Percentiles rank a stretch among this genome's conserved stretches.
These are phyloP conservation scores for Xiphias gladius DNA, from an alignment of 2,113 vertebrate species.

Conservation along the genomic window DNA sequence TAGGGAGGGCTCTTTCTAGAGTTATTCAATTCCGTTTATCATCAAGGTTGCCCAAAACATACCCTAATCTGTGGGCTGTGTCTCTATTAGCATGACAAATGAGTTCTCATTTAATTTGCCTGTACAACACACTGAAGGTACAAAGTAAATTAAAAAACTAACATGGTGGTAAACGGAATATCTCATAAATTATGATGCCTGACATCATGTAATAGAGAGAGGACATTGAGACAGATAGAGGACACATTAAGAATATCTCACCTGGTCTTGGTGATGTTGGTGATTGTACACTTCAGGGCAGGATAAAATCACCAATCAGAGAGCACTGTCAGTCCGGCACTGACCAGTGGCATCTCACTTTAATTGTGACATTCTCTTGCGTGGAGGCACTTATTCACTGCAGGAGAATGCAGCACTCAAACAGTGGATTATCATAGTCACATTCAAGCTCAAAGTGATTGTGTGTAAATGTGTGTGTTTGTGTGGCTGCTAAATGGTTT, in stretches of 20 bases:
- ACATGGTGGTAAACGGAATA: not conserved
- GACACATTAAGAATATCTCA: conserved; percentile 40
- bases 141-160: conserved; percentile 36
- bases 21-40: not conserved
- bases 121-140: conserved; percentile 27
- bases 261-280: not conserved
- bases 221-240: conserved; percentile 30
- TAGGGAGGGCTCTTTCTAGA: not conserved
- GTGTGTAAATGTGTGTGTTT: not conserved
- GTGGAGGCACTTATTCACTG: conserved; percentile 45
- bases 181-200: conserved; percentile 27
- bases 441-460: conserved; percentile 33
- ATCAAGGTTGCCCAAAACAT: conserved; percentile 30
- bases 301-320: conserved; percentile 54
- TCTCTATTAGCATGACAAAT: conserved; percentile 59
- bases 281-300: conserved; percentile 26
- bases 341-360: conserved; percentile 40
- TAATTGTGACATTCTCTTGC: conserved; percentile 57
- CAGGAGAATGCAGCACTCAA: conserved; percentile 32
- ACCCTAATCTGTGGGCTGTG: conserved; percentile 32
- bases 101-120: conserved; percentile 40
- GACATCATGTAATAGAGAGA: conserved; percentile 11
- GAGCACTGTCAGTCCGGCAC: conserved; percentile 1
- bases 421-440: conserved; percentile 50
- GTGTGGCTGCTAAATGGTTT: conserved; percentile 25